Evolutionary conservation across 2,113 vertebrate genomes (phyloP), one percentile per base, ranked within the genome.

Genomic region (Neolamprologus toae): DNA sequence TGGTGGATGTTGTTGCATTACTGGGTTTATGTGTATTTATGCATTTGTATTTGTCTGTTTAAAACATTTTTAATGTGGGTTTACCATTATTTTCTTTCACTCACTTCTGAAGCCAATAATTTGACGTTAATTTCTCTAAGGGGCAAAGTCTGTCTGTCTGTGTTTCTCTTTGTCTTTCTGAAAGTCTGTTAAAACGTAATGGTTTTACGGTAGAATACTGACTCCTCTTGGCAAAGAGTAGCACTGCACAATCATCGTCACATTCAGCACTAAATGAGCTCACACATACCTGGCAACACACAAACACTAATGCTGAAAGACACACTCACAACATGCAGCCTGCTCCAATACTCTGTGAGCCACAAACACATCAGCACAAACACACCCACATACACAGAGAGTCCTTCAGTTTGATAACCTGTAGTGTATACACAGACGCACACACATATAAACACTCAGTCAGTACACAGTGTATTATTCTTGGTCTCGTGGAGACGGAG

Each of bases 141-240:
- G 9, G 8, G 42, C 54, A 11, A 4, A 5, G 9, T 54, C 10
- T 23, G 21, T 19, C 59, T 63, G 31, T 47, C 53, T 49, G 23
- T 80, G 51, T 13, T 12, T 47, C 26, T 84, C 26, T 54, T 31
- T 23, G 11, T 80, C 71, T 33, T n/a, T 16, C 8, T 76, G 42
- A 14, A 12, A 26, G 26, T 10, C 57, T 55, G 1, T 3, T 47
- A 9, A 54, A 40, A 5, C 35, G 2, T 26, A 1, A 2, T 33
- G 6, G 11, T 86, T 89, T 80, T 55, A 79, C 9, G 14, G 80
- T 89, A 4, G 90, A 91, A 89, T 89, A 92, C 86, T 86, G 95
- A 85, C 93, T 88, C 87, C 95, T 88, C n/a, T 83, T 54, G 93
- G 91, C n/a, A 73, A 14, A 2, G 1, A 23, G 33, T 8, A 59